Conservation (phyloP, 2,797 vertebrate genomes). For the Hozukius guyotensis region DNA sequence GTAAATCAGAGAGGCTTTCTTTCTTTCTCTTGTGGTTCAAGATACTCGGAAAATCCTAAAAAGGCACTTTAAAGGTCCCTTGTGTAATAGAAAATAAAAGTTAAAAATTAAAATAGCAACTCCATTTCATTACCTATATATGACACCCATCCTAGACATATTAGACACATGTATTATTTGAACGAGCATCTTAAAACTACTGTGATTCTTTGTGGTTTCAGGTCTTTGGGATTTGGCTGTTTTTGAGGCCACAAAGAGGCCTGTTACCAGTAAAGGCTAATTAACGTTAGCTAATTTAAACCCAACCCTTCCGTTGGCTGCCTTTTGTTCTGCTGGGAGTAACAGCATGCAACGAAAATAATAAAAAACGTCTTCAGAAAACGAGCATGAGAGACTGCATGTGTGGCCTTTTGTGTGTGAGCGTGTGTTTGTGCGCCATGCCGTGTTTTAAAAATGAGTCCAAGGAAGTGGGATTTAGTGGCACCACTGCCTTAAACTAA, state of each 20-base stretch:
- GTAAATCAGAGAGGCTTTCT: background rate
- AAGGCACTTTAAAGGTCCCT: background rate
- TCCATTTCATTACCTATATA: background rate
- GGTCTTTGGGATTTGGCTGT: conserved; percentile 41
- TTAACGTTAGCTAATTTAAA: conserved; percentile 77
- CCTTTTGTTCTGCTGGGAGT: conserved; percentile 76
- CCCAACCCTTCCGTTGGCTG: conserved; percentile 71
- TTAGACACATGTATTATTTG: background rate
- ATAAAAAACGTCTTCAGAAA: conserved; percentile 64
- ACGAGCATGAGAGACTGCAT: conserved; percentile 16
- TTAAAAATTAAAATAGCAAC: background rate
- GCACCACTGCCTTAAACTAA: background rate
- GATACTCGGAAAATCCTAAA: background rate
- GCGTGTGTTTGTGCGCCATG: background rate
- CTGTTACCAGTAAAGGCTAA: conserved; percentile 74
- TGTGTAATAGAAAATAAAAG: background rate
- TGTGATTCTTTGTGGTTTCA: conserved; percentile 50
- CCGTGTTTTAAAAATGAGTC: background rate
- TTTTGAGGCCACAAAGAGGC: conserved; percentile 54
- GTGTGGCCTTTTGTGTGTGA: conserved; percentile 60
- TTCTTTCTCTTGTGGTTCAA: background rate
- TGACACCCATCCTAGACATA: background rate
- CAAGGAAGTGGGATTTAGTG: background rate
- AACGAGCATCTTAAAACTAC: conserved; percentile 22
- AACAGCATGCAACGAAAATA: conserved; percentile 77